Conservation (phyloP, 1,140 invertebrate species). For the Triops cancriformis region DNA sequence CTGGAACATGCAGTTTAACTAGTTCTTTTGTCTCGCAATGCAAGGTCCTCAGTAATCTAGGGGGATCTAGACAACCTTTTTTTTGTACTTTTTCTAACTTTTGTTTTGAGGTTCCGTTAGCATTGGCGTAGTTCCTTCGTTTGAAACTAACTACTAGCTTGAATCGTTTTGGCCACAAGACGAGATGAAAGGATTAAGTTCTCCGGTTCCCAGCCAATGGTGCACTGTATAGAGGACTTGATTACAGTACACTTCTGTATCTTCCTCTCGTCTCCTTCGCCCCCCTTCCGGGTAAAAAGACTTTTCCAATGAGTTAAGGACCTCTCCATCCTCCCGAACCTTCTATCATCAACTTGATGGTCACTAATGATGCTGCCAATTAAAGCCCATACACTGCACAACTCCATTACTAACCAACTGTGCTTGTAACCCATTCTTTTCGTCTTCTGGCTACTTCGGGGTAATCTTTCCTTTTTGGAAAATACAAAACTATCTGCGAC, state of each 20-base stretch:
- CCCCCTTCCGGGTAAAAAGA: neutral
- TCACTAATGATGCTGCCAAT: slow-evolving; percentile 1
- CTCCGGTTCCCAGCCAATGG: neutral
- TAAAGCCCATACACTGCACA: neutral
- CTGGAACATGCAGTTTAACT: neutral
- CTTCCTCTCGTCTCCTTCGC: too few species aligned
- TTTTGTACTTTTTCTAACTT: neutral
- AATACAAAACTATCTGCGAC: neutral
- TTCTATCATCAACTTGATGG: slow-evolving; percentile 5
- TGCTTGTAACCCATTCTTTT: neutral
- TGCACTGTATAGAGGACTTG: neutral
- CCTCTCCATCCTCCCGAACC: neutral
- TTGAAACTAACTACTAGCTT: neutral
- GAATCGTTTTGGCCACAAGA: neutral
- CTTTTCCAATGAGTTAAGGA: neutral
- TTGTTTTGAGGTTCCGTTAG: neutral
- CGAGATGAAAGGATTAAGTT: slow-evolving; percentile 3
- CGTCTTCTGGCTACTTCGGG: neutral
- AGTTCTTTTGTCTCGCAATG: neutral
- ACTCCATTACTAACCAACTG: neutral
- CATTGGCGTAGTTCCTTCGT: neutral
- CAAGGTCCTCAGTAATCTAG: neutral
- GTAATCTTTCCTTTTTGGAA: neutral
- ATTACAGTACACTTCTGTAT: neutral
- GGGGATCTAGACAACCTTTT: neutral